Evolutionary conservation across 37 sponge, comb jelly and placozoan genomes (phyloP).

Genomic region (Haliclona indistincta): DNA sequence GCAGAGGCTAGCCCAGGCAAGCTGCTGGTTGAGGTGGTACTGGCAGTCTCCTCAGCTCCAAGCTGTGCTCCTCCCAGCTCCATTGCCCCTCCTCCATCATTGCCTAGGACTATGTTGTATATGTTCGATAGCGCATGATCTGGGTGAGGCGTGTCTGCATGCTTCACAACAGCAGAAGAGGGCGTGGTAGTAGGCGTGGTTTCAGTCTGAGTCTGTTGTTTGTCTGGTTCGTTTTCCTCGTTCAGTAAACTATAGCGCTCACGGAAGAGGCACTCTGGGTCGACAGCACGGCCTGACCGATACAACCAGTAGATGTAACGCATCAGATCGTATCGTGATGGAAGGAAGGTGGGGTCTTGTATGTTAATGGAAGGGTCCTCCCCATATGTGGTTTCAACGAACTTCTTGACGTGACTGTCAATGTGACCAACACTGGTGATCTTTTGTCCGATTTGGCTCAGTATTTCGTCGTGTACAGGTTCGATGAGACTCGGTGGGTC

Average conservation of each 20-base stretch:
- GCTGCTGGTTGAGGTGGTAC: neutral
- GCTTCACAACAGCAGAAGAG: too few relatives aligned
- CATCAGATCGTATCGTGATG: conserved; percentile 53
- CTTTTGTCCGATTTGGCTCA: conserved; percentile 33
- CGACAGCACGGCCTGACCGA: conserved; percentile 39
- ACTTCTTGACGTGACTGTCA: conserved; percentile 23
- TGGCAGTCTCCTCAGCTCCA: neutral
- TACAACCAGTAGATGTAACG: conserved; percentile 77
- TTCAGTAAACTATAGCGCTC: neutral
- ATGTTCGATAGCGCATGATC: neutral
- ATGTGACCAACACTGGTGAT: conserved; percentile 49
- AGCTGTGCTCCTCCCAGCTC: neutral
- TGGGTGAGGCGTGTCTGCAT: too few relatives aligned
- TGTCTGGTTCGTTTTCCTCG: neutral
- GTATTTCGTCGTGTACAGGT: conserved; percentile 28
- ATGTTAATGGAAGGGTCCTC: conserved; percentile 30
- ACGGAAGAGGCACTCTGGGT: neutral
- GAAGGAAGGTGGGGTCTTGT: conserved; percentile 33
- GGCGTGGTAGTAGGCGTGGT: too few relatives aligned
- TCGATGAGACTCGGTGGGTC: conserved; percentile 25
- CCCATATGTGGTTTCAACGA: conserved; percentile 27
- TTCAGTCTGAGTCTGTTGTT: neutral
- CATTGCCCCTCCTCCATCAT: neutral
- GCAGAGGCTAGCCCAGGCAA: neutral
- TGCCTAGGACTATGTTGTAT: neutral